phyloP scores from a whole-genome alignment of 2,888 invertebrate species.

The Synanthedon vespiformis region DNA sequence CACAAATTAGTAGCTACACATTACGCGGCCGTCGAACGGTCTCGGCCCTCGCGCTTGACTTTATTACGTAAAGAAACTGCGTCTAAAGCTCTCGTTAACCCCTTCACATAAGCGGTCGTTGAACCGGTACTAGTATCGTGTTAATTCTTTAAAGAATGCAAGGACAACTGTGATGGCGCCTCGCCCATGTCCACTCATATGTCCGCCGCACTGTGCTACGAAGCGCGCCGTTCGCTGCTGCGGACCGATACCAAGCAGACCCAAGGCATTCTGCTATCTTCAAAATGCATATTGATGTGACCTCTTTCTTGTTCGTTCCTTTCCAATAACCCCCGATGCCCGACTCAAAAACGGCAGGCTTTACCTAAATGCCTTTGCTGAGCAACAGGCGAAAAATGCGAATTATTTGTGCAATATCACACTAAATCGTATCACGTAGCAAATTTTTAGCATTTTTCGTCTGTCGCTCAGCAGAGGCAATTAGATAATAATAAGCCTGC shows the following conservation, averaged over 20 bases:
- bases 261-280: slow-evolving; percentile 4
- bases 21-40: slow-evolving; percentile 30
- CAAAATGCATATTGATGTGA: too few relatives aligned
- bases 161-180: slow-evolving; percentile 34
- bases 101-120: slow-evolving; percentile 61
- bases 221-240: slow-evolving; percentile 9
- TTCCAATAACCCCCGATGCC: too few relatives aligned
- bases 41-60: slow-evolving; percentile 11
- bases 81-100: slow-evolving; percentile 44
- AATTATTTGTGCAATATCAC: too few relatives aligned
- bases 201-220: slow-evolving; percentile 5
- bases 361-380: too few relatives aligned
- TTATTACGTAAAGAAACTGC: slow-evolving; percentile 49
- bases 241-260: slow-evolving; percentile 9
- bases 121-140: slow-evolving; percentile 53
- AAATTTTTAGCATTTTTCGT: too few relatives aligned
- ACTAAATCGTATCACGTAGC: too few relatives aligned
- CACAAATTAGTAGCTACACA: slow-evolving; percentile 8
- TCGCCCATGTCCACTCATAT: background rate
- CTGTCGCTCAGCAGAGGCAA: too few relatives aligned
- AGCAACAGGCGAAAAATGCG: too few relatives aligned
- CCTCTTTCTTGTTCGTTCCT: too few relatives aligned
- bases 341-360: too few relatives aligned
- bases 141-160: slow-evolving; percentile 56
- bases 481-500: too few relatives aligned